A percentile compares a stretch with the other conserved stretches of the same genome.
phyloP scores from a whole-genome alignment of 1,140 invertebrate species.

The Chionoecetes opilio region DNA sequence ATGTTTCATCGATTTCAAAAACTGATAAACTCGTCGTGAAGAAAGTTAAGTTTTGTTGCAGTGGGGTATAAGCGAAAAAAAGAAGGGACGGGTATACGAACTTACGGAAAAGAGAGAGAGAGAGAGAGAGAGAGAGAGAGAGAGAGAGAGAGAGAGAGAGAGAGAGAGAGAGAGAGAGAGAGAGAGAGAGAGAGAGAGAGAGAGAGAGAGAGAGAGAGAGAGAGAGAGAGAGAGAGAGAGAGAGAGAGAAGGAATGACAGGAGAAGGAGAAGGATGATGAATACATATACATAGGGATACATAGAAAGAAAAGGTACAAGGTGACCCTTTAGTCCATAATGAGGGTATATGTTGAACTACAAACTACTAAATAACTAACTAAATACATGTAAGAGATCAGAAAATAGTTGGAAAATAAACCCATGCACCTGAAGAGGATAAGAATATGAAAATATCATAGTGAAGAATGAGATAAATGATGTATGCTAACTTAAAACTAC shows the following conservation, averaged over 20 bases:
- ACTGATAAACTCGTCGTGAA: slow-evolving; percentile 62
- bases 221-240: neutral
- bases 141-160: neutral
- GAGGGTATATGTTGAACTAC: too few relatives aligned
- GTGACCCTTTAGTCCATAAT: too few relatives aligned
- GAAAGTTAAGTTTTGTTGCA: slow-evolving; percentile 42
- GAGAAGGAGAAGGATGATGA: neutral
- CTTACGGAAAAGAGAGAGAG: neutral
- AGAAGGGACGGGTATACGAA: neutral
- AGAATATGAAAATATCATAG: too few relatives aligned
- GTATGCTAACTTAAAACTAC: too few relatives aligned
- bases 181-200: neutral
- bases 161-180: neutral
- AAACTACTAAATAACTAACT: too few relatives aligned
- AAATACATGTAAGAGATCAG: too few relatives aligned
- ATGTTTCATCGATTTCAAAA: slow-evolving; percentile 57
- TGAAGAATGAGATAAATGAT: too few relatives aligned
- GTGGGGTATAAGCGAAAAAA: neutral
- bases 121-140: neutral
- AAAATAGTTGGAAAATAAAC: too few relatives aligned
- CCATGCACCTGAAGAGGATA: too few relatives aligned
- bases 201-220: neutral
- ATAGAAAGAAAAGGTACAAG: too few relatives aligned
- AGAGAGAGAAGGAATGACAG: neutral
- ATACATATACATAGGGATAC: too few relatives aligned